phyloP scores from a whole-genome alignment of 2,888 invertebrate genomes.

The Plemyria rubiginata region DNA sequence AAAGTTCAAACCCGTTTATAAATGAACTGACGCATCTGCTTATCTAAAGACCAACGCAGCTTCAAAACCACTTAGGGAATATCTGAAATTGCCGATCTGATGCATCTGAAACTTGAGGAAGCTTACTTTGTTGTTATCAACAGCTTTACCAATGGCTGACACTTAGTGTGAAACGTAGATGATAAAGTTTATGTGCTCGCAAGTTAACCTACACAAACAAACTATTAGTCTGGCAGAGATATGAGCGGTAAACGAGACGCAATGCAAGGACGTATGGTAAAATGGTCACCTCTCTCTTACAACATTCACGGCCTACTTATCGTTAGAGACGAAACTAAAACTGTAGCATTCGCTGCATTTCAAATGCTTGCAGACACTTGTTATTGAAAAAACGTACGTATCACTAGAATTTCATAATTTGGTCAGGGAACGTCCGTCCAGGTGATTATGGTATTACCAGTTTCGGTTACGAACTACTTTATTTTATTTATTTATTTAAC shows the following conservation, averaged over 20 bases:
- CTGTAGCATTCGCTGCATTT: slow-evolving; percentile 5
- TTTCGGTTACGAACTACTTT: no score
- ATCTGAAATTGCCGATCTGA: slow-evolving; percentile 13
- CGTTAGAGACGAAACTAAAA: slow-evolving; percentile 9
- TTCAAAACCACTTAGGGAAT: slow-evolving; percentile 24
- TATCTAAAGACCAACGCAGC: slow-evolving; percentile 17
- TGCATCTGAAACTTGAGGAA: slow-evolving; percentile 19
- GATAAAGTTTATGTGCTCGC: slow-evolving; percentile 12
- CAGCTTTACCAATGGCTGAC: slow-evolving; percentile 2
- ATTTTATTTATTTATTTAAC: no score
- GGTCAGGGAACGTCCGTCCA: no score
- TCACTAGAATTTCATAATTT: neutral
- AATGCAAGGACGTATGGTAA: slow-evolving; percentile 48
- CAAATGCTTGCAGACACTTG: neutral
- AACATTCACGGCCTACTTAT: slow-evolving; percentile 28
- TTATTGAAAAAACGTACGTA: neutral
- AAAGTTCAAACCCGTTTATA: slow-evolving; percentile 12
- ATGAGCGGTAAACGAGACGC: slow-evolving; percentile 39
- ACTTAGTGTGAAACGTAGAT: neutral
- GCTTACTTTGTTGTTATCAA: slow-evolving; percentile 15
- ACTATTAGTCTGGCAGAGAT: slow-evolving; percentile 24
- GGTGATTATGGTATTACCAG: no score
- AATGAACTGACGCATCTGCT: slow-evolving; percentile 19
- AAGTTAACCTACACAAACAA: slow-evolving; percentile 26
- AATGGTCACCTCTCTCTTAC: slow-evolving; percentile 42